These are phyloP conservation scores for Turritopsis dohrnii DNA, from an alignment of 30 jellyfish, hydroid and myxozoan genomes.

Conservation along the genomic window DNA sequence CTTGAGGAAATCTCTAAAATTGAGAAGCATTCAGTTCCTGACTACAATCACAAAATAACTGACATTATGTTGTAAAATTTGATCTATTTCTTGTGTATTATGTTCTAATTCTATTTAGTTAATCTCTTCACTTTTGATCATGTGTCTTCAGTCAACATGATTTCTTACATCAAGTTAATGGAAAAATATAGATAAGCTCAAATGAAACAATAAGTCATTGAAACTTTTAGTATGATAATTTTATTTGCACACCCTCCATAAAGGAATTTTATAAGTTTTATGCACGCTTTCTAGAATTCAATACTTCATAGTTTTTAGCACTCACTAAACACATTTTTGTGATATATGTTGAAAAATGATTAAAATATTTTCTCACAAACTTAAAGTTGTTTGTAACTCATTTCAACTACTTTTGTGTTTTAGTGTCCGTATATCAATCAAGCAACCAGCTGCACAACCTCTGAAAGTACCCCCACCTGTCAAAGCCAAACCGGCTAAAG, in stretches of 20 bases:
- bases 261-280: background rate
- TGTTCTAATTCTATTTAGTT: background rate
- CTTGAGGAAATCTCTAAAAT: background rate
- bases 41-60: background rate
- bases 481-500: constrained; percentile 69
- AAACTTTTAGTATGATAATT: background rate
- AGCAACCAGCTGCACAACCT: constrained; percentile 34
- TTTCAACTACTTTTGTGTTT: background rate
- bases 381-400: background rate
- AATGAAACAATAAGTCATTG: background rate
- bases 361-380: background rate
- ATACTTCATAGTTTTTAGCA: background rate
- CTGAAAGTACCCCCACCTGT: constrained; percentile 88
- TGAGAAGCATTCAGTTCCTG: background rate
- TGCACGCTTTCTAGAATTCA: background rate
- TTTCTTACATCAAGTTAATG: background rate
- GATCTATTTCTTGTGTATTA: background rate
- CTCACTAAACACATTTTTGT: background rate
- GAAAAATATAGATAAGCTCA: background rate
- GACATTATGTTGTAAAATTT: background rate
- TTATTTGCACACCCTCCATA: background rate
- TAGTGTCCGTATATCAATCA: constrained; percentile 24
- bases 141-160: background rate
- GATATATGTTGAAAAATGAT: background rate
- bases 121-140: background rate